Conservation (phyloP, 1,140 invertebrate species). For the Leptoteleia sp. region DNA sequence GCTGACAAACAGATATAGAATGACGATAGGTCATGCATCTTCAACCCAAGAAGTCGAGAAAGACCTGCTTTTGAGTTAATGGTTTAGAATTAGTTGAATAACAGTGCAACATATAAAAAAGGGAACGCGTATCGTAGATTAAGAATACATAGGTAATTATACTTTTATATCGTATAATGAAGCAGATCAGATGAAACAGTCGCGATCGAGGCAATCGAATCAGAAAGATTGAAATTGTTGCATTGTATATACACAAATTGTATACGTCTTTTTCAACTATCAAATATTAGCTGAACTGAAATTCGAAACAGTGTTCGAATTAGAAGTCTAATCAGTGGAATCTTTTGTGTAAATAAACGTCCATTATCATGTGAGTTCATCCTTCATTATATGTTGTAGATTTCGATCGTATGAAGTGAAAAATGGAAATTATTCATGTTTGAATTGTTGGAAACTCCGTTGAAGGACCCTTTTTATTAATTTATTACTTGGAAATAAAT, state of each 20-base stretch:
- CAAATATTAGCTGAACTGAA: slow-evolving; percentile 15
- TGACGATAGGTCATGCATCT: slow-evolving; percentile 8
- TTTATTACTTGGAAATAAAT: too few species aligned
- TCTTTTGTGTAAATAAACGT: slow-evolving; percentile 36
- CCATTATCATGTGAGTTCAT: slow-evolving; percentile 39
- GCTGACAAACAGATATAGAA: not conserved
- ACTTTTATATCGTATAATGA: slow-evolving; percentile 31
- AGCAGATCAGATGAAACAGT: slow-evolving; percentile 1
- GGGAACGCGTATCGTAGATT: slow-evolving; percentile 26
- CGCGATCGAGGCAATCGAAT: slow-evolving; percentile 21
- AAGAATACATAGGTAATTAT: slow-evolving; percentile 20
- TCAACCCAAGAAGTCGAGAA: slow-evolving; percentile 19
- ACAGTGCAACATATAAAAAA: slow-evolving; percentile 33
- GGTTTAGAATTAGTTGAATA: slow-evolving; percentile 38
- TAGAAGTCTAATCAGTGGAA: slow-evolving; percentile 22
- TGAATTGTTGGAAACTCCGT: too few species aligned
- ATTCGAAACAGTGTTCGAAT: too few species aligned
- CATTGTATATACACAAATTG: slow-evolving; percentile 44
- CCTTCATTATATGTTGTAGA: slow-evolving; percentile 40
- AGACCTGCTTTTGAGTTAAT: slow-evolving; percentile 37
- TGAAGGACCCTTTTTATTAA: too few species aligned
- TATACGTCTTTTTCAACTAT: slow-evolving; percentile 35
- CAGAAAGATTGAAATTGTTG: slow-evolving; percentile 32
- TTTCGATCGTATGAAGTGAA: slow-evolving; percentile 18
- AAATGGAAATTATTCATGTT: slow-evolving; percentile 9